These are phyloP conservation scores for Gambusia yucatana DNA, from an alignment of 2,797 vertebrate genomes.

Conservation along the genomic window DNA sequence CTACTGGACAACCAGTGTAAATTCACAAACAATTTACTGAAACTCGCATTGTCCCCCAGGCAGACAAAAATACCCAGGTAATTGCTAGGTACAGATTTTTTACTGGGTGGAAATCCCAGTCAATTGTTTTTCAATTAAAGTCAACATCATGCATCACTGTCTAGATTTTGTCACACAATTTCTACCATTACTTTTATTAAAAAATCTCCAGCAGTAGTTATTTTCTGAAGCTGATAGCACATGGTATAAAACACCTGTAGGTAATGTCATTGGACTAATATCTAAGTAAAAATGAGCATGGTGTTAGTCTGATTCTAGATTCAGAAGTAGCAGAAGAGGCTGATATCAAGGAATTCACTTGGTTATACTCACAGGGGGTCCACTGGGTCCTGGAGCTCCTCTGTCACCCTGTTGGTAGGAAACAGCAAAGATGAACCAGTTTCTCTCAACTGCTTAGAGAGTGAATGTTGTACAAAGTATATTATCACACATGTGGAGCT, in stretches of 20 bases:
- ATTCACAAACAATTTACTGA: not conserved
- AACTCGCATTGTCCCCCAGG: not conserved
- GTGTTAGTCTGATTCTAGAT: not conserved
- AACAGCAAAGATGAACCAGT: not conserved
- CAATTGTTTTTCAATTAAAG: not conserved
- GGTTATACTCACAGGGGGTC: conserved; percentile 76
- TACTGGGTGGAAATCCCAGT: not conserved
- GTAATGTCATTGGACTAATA: not conserved
- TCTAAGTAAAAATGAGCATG: not conserved
- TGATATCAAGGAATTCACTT: not conserved
- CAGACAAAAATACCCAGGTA: not conserved
- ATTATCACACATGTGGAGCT: not conserved
- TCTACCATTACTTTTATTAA: not conserved
- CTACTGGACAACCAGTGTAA: not conserved
- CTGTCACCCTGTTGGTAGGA: conserved; percentile 76
- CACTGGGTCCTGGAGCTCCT: conserved; percentile 78
- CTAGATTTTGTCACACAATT: not conserved
- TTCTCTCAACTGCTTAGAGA: not conserved
- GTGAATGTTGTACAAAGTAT: not conserved
- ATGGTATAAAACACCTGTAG: not conserved
- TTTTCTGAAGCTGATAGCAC: not conserved
- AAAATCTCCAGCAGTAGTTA: not conserved
- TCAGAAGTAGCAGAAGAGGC: not conserved
- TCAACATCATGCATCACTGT: not conserved
- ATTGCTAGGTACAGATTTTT: not conserved